These are phyloP conservation scores for Adela reaumurella DNA, from an alignment of 2,888 invertebrate genomes.

Conservation along the genomic window DNA sequence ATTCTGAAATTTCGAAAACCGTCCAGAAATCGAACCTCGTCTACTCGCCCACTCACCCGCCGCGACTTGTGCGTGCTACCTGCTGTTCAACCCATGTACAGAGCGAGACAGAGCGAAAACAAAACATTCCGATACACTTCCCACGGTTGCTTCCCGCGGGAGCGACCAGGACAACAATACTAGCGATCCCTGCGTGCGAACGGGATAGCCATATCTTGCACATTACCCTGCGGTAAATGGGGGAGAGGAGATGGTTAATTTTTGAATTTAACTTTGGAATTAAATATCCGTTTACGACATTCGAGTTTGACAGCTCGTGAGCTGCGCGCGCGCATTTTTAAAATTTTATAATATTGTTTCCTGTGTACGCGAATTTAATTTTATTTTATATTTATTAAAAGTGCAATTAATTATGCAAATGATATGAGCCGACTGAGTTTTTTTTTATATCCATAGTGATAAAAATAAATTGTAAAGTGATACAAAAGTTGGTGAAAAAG, in stretches of 20 bases:
- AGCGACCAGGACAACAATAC: constrained; percentile 21
- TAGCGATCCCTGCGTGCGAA: too few species aligned
- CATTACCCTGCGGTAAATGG: too few species aligned
- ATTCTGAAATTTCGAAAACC: too few species aligned
- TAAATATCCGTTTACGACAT: constrained; percentile 1
- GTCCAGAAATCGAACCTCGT: constrained; percentile 29
- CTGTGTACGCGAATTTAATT: too few species aligned
- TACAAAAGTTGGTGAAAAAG: not conserved
- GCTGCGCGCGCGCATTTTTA: constrained; percentile 18
- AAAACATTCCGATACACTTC: constrained; percentile 54
- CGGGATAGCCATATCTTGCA: too few species aligned
- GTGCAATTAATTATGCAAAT: too few species aligned
- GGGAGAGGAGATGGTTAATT: not conserved
- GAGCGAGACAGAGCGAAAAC: constrained; percentile 48
- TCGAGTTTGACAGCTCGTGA: constrained; percentile 25
- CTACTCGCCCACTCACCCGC: constrained; percentile 14
- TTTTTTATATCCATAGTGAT: too few species aligned
- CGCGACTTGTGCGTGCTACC: constrained; percentile 19
- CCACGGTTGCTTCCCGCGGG: constrained; percentile 24
- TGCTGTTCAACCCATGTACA: constrained; percentile 30
- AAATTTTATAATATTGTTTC: too few species aligned
- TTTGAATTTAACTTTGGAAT: not conserved
- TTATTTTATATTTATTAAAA: too few species aligned
- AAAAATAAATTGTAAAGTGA: too few species aligned
- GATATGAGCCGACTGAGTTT: too few species aligned